These are phyloP conservation scores for Idaea aversata DNA, from an alignment of 2,888 invertebrate genomes.

Conservation along the genomic window DNA sequence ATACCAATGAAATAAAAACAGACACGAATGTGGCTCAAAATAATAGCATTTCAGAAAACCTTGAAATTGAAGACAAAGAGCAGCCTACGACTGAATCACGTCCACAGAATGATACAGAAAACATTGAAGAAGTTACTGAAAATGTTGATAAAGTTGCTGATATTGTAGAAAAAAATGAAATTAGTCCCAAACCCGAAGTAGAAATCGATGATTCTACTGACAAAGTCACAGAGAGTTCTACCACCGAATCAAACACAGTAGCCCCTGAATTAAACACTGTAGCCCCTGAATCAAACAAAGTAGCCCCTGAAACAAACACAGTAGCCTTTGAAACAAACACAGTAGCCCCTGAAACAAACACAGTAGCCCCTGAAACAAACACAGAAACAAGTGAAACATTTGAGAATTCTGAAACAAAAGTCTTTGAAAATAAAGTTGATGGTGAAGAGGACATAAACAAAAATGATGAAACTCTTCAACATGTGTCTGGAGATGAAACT, in stretches of 20 bases:
- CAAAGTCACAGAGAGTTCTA: conserved; percentile 7
- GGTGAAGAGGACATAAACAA: conserved; percentile 6
- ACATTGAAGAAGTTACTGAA: conserved; percentile 12
- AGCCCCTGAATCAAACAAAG: too few species aligned
- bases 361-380: background rate
- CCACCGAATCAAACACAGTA: conserved; percentile 4
- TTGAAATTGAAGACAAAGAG: background rate
- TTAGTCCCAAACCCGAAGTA: conserved; percentile 5
- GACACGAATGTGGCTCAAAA: background rate
- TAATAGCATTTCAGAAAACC: background rate
- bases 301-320: background rate
- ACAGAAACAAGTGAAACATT: background rate
- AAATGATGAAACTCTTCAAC: background rate
- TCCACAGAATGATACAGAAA: conserved; percentile 11
- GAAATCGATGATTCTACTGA: conserved; percentile 11
- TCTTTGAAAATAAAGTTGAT: conserved; percentile 10
- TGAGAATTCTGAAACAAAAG: conserved; percentile 6
- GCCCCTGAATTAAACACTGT: background rate
- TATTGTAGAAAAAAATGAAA: conserved; percentile 14
- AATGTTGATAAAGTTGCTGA: conserved; percentile 7
- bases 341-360: background rate
- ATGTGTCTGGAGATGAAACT: background rate
- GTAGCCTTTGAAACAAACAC: conserved; percentile 1
- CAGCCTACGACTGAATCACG: conserved; percentile 10
- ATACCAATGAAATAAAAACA: background rate